Conservation (phyloP, 2,113 vertebrate genomes). For the Muscicapa adusta region DNA sequence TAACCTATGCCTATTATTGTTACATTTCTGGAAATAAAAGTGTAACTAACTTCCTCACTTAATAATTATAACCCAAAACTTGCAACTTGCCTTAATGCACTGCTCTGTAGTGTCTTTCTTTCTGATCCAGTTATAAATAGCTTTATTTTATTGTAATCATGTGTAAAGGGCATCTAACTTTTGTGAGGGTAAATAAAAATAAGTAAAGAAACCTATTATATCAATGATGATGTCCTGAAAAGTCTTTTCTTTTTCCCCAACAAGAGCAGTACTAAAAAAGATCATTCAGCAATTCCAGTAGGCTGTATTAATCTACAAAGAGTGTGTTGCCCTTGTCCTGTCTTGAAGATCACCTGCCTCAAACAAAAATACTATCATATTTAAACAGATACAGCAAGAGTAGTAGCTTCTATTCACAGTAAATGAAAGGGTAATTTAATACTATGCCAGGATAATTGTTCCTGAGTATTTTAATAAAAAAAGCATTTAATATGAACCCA, state of each 20-base stretch:
- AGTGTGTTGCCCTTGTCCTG: neutral
- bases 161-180: neutral
- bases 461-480: constrained; percentile 26
- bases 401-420: neutral
- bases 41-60: neutral
- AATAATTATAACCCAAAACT: neutral
- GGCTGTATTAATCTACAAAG: neutral
- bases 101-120: neutral
- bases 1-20: neutral
- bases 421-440: neutral
- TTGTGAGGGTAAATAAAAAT: neutral
- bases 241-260: neutral
- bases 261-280: neutral
- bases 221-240: neutral
- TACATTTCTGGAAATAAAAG: neutral
- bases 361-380: neutral
- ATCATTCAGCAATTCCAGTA: neutral
- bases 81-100: neutral
- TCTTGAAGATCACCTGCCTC: neutral
- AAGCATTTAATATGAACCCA: neutral
- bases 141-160: neutral
- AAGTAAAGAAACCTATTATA: neutral
- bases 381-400: neutral
- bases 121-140: neutral
- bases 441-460: neutral